Percentiles rank a stretch among this genome's conserved stretches.
Conservation (phyloP, 2,797 vertebrate species). For the Esox lucius region DNA sequence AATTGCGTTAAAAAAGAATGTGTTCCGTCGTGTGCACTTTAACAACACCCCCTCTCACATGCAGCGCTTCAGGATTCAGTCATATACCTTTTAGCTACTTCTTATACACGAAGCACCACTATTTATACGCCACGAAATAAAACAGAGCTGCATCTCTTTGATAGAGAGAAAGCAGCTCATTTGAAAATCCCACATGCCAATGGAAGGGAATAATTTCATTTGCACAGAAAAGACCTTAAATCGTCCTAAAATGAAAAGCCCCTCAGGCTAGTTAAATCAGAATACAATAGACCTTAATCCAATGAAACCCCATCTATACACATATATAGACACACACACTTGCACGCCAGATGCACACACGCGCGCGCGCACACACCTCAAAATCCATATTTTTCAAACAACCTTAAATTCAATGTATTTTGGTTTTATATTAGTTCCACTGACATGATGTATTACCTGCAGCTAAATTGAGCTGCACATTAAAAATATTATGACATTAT, state of each 20-base stretch:
- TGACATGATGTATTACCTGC: slow-evolving; percentile 46
- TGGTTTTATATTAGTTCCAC: slow-evolving; percentile 62
- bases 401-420: slow-evolving; percentile 45
- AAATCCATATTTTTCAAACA: slow-evolving; percentile 56
- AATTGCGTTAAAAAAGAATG: too few relatives aligned
- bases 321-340: background rate
- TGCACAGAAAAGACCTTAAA: slow-evolving; percentile 81
- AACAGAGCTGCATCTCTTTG: slow-evolving; percentile 62
- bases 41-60: slow-evolving; percentile 16
- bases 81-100: slow-evolving; percentile 3
- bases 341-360: slow-evolving; percentile 21
- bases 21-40: slow-evolving; percentile 32
- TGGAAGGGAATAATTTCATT: slow-evolving; percentile 74
- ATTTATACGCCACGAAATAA: slow-evolving; percentile 69
- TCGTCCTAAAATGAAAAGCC: slow-evolving; percentile 84
- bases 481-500: background rate
- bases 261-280: slow-evolving; percentile 80
- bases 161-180: slow-evolving; percentile 66
- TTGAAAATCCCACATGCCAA: slow-evolving; percentile 70
- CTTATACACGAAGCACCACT: slow-evolving; percentile 43
- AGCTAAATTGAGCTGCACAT: slow-evolving; percentile 38
- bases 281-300: slow-evolving; percentile 83
- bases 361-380: slow-evolving; percentile 42
- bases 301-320: slow-evolving; percentile 68
- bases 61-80: background rate